Conservation (phyloP, 1,140 invertebrate species). For the Habropoda laboriosa region DNA sequence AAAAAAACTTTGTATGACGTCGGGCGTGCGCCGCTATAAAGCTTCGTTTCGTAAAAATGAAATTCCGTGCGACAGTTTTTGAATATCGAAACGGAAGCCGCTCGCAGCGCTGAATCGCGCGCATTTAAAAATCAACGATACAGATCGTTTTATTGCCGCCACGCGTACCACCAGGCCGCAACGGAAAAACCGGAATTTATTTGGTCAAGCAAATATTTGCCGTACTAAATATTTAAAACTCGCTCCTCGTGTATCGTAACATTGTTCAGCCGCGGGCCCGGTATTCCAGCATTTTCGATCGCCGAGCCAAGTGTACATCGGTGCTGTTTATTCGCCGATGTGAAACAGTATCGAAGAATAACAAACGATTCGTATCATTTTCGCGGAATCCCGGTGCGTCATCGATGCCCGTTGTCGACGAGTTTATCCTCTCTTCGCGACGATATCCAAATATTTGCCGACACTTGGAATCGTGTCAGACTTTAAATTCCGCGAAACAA, state of each 20-base stretch:
- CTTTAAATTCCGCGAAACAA: no score
- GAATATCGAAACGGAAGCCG: conserved; percentile 37
- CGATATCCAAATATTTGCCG: no score
- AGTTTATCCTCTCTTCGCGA: neutral
- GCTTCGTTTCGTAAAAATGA: conserved; percentile 29
- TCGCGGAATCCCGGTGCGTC: neutral
- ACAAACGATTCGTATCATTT: neutral
- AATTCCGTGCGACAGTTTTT: conserved; percentile 27
- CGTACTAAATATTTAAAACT: conserved; percentile 37
- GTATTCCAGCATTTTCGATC: neutral
- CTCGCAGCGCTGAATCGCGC: neutral
- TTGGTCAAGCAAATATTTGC: conserved; percentile 46
- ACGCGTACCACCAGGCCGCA: neutral
- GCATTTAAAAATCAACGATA: conserved; percentile 47
- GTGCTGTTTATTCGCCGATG: neutral
- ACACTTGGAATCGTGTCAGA: no score
- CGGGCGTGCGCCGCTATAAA: neutral
- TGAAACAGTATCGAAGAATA: neutral
- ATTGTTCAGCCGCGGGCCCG: neutral
- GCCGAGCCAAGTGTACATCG: neutral
- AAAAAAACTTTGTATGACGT: neutral
- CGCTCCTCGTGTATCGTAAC: neutral
- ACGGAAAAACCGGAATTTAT: conserved; percentile 30
- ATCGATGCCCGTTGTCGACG: no score
- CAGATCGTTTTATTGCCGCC: conserved; percentile 13